These are phyloP conservation scores for Caenorhabditis remanei DNA, from an alignment of 1,140 invertebrate species.

Conservation along the genomic window DNA sequence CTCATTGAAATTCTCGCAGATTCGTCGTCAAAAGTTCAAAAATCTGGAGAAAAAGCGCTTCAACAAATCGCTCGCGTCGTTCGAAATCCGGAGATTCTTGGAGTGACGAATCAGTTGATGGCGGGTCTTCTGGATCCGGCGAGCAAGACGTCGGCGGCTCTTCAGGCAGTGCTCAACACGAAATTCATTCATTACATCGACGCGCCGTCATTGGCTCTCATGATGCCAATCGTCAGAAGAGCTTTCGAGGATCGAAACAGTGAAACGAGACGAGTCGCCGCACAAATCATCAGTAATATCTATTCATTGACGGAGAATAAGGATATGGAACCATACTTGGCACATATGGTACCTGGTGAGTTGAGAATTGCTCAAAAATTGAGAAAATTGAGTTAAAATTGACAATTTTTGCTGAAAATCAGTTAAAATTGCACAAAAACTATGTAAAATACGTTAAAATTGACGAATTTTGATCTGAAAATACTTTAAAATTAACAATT, in stretches of 20 bases:
- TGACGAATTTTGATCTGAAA: no score
- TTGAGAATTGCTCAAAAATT: no score
- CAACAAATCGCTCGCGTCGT: conserved; percentile 94
- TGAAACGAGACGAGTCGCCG: conserved; percentile 97
- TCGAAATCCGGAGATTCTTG: conserved; percentile 94
- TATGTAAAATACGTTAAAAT: no score
- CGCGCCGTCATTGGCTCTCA: conserved; percentile 95
- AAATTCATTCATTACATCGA: conserved; percentile 99
- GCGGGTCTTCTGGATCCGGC: conserved; percentile 96
- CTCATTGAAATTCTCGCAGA: conserved; percentile 96
- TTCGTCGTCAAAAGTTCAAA: conserved; percentile 81
- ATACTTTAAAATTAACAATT: no score
- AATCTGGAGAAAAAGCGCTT: conserved; percentile 92
- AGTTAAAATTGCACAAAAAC: no score
- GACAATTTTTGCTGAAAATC: no score
- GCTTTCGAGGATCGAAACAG: conserved; percentile 96
- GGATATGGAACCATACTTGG: conserved; percentile 94
- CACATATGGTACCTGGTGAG: conserved; percentile 85
- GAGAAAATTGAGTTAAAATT: no score
- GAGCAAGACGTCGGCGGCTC: conserved; percentile 90
- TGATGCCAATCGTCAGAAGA: conserved; percentile 97
- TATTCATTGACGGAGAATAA: conserved; percentile 98
- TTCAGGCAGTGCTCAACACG: conserved; percentile 91
- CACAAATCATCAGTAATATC: conserved; percentile 98
- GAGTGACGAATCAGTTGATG: conserved; percentile 90